These are phyloP conservation scores for Rhombomys opimus DNA, from an alignment of 2,113 vertebrate species.

Conservation along the genomic window DNA sequence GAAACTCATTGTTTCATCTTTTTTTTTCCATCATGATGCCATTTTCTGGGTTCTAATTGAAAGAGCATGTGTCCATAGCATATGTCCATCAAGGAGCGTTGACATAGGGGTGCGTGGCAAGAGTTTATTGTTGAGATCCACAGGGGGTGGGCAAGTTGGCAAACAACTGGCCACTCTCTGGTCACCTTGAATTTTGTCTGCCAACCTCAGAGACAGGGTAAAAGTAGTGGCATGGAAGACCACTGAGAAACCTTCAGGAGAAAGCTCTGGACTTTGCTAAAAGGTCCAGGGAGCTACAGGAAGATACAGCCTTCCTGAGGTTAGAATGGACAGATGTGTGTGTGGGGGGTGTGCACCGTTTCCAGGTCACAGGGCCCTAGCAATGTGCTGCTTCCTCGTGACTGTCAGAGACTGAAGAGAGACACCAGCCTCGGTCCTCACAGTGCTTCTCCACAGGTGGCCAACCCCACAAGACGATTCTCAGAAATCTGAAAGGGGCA, in stretches of 20 bases:
- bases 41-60: background rate
- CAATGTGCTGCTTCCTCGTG: background rate
- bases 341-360: background rate
- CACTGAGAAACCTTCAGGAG: background rate
- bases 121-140: background rate
- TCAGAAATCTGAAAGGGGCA: background rate
- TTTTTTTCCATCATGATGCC: background rate
- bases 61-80: background rate
- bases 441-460: background rate
- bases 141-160: background rate
- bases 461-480: too few species aligned
- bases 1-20: background rate
- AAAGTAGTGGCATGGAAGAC: accelerated
- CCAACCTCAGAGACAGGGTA: background rate
- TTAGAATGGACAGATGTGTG: background rate
- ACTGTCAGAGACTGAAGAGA: background rate
- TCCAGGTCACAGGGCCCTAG: background rate
- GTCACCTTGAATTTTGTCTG: background rate
- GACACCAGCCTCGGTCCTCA: background rate
- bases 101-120: accelerated
- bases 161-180: background rate
- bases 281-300: background rate
- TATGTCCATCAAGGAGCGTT: background rate
- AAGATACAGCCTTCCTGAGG: background rate
- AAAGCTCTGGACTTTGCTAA: background rate